Conservation (phyloP, 92 coral and sea anemone genomes). For the Montipora capitata region DNA sequence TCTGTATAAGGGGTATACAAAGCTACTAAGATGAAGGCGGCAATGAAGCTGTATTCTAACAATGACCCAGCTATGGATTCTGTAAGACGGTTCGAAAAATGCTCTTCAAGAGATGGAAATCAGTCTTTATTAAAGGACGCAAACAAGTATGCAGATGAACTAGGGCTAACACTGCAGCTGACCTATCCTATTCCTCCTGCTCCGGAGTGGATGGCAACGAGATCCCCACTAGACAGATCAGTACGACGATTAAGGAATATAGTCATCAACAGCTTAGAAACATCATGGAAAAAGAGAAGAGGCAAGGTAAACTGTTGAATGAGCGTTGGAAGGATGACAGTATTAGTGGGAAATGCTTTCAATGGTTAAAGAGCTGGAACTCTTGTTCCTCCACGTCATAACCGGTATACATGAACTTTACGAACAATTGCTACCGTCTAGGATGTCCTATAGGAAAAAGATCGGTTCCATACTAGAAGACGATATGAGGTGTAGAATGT, state of each 20-base stretch:
- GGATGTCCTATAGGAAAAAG: too few relatives aligned
- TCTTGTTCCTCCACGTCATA: too few relatives aligned
- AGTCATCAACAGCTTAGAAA: neutral
- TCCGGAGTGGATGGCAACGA: too few relatives aligned
- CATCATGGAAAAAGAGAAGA: neutral
- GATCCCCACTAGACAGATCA: too few relatives aligned
- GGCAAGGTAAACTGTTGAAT: too few relatives aligned
- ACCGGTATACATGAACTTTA: too few relatives aligned
- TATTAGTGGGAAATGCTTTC: too few relatives aligned
- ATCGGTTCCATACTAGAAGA: too few relatives aligned
- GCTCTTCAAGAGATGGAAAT: neutral
- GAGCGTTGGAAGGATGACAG: too few relatives aligned
- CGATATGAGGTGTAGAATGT: too few relatives aligned
- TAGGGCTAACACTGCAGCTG: neutral
- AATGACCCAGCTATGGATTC: neutral
- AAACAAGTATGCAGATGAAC: neutral
- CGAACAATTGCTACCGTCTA: too few relatives aligned
- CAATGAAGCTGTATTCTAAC: neutral
- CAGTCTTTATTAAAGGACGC: conserved; percentile 1
- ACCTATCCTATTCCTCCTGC: neutral
- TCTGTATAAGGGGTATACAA: neutral
- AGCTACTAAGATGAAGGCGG: neutral
- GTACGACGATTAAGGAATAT: neutral
- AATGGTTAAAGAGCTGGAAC: too few relatives aligned
- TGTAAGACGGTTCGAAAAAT: neutral